Evolutionary conservation across 1,140 invertebrate genomes (phyloP).

Genomic region (Drepana arcuata): DNA sequence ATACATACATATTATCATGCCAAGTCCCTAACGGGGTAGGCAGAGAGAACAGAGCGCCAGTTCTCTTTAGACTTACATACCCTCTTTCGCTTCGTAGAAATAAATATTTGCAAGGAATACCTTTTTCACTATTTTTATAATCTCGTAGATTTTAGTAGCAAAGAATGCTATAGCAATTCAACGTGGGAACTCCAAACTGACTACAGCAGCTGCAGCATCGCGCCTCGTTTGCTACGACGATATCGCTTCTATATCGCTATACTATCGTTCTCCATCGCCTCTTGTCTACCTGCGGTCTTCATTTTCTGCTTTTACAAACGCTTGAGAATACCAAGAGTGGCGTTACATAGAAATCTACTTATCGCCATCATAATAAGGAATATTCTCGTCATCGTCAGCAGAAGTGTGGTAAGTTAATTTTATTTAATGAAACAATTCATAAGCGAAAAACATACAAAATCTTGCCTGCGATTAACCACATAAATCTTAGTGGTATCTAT

Average conservation of each 20-base stretch:
- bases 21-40: too few relatives aligned
- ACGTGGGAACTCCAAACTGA: conserved; percentile 71
- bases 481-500: too few relatives aligned
- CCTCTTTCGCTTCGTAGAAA: background rate
- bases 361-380: conserved; percentile 72
- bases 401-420: conserved; percentile 48
- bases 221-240: conserved; percentile 57
- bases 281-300: conserved; percentile 70
- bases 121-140: background rate
- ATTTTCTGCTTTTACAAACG: conserved; percentile 70
- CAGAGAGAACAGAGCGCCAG: too few relatives aligned
- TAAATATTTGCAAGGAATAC: background rate
- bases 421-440: too few relatives aligned
- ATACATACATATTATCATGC: too few relatives aligned
- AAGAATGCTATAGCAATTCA: conserved; percentile 60
- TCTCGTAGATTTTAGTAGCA: conserved; percentile 66
- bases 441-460: too few relatives aligned
- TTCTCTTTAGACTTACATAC: too few relatives aligned
- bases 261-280: conserved; percentile 53
- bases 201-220: conserved; percentile 70
- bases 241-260: conserved; percentile 65
- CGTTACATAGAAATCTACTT: conserved; percentile 73
- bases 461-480: too few relatives aligned
- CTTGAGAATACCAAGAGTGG: conserved; percentile 62
- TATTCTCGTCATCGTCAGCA: conserved; percentile 67